A percentile compares a stretch with the other conserved stretches of the same genome.
These are phyloP conservation scores for Perizoma affinitatum DNA, from an alignment of 2,888 invertebrate genomes.

Conservation along the genomic window DNA sequence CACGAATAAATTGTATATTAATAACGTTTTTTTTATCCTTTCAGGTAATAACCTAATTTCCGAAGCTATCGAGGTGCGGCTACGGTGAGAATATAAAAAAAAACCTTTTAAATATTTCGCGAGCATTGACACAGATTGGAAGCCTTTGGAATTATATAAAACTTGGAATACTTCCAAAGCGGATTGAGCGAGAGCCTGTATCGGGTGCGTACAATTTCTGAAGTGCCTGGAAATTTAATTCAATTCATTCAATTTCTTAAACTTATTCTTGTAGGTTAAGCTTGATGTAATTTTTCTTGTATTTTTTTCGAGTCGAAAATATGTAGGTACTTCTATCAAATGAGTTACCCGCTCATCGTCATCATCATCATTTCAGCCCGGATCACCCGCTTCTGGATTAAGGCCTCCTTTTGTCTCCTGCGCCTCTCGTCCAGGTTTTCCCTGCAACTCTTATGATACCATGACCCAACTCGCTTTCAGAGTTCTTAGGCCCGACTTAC, in stretches of 20 bases:
- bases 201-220: conserved; percentile 29
- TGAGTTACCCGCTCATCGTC: too few species aligned
- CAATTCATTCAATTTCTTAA: conserved; percentile 15
- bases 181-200: conserved; percentile 34
- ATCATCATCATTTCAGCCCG: too few species aligned
- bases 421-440: too few species aligned
- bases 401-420: too few species aligned
- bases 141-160: conserved; percentile 36
- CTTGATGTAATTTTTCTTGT: too few species aligned
- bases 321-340: too few species aligned
- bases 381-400: too few species aligned
- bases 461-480: too few species aligned
- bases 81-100: conserved; percentile 26
- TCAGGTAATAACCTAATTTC: conserved; percentile 31
- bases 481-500: too few species aligned
- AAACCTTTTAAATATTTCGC: conserved; percentile 30
- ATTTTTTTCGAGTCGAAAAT: too few species aligned
- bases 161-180: conserved; percentile 40
- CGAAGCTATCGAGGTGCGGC: conserved; percentile 1
- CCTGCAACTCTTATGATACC: too few species aligned
- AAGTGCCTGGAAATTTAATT: conserved; percentile 22
- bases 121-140: conserved; percentile 35
- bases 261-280: conserved; percentile 3
- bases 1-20: background rate
- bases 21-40: conserved; percentile 19